Base-by-base conservation (phyloP, 2,797 vertebrate genomes). In the Remorina albescens region DNA sequence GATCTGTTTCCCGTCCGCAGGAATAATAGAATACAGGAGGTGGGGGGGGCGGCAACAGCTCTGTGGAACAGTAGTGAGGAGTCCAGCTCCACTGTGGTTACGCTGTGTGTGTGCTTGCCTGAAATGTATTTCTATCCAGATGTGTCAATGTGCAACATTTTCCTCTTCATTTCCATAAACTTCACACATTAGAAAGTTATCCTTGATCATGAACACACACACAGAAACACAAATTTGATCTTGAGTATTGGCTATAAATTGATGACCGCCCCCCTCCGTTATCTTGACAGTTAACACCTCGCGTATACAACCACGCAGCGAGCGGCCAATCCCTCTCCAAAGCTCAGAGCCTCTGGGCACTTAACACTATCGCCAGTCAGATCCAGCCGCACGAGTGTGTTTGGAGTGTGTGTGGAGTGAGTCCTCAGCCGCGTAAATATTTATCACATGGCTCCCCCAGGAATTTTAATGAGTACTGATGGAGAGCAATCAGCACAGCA, bases 391-490 rank as follows among this genome's bases (percentile, higher is more conserved):
- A 88, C 68, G 50, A 89, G 86, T 80, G 87, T 88, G 88, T 88
- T 86, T 89, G 86, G 84, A 89, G 90, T 90, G 91, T 91, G 88
- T 85, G 86, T 85, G 87, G 88, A 89, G 88, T 92, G 89, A 85
- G 89, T 93, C 88, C 88, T 92, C 86, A 81, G 82, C 78, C 67
- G 11, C 68, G 62, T 90, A 92, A 92, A 91, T 92, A 93, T 92
- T 91, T 92, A 92, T 90, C 89, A 86, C 88, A 78, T 39, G 49
- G 84, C 84, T 89, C 86, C 85, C 89, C 64, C 67, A 73, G 85
- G 88, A 91, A 91, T 92, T 90, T 90, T 91, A 93, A 92, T 91
- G 92, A 91, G 91, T 84, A 56, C 84, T 86, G 91, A 91, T 88
- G 82, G 87, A 84, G 87, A 71, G 83, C 71, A 84, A 85, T 89